Evolutionary conservation across 2,797 vertebrate species (phyloP).

Genomic region (Nannoperca obscura): DNA sequence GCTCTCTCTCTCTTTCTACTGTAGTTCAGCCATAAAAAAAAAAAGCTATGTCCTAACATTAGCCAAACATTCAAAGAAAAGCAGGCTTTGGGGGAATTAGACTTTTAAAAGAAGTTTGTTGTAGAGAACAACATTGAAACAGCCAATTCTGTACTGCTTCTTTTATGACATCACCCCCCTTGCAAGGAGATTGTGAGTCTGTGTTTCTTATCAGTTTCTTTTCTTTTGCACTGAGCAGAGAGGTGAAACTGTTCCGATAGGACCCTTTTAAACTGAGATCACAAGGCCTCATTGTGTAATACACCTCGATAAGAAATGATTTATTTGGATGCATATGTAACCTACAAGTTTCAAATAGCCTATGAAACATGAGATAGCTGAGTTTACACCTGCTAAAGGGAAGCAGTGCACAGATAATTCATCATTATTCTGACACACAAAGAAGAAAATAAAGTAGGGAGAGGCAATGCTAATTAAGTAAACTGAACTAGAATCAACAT

Average conservation of each 20-base stretch:
- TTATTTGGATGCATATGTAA: constrained; percentile 77
- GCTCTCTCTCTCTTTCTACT: not conserved
- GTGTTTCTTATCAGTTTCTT: constrained; percentile 34
- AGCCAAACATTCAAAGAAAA: not conserved
- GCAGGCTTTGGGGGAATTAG: not conserved
- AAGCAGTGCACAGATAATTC: constrained; percentile 68
- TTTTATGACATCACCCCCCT: constrained; percentile 9
- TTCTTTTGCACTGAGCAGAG: constrained; percentile 33
- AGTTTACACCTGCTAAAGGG: constrained; percentile 72
- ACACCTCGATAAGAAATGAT: constrained; percentile 80
- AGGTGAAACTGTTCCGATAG: constrained; percentile 56
- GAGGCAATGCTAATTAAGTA: constrained; percentile 40
- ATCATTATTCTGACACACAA: constrained; percentile 74
- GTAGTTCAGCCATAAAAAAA: not conserved
- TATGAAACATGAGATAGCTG: constrained; percentile 74
- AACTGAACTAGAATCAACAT: not conserved
- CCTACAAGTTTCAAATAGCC: constrained; percentile 77
- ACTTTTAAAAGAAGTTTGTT: constrained; percentile 12
- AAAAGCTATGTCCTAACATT: not conserved
- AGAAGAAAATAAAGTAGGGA: constrained; percentile 20
- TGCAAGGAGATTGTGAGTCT: constrained; percentile 14
- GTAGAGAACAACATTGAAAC: constrained; percentile 10
- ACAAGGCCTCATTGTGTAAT: constrained; percentile 58
- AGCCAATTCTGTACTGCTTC: not conserved
- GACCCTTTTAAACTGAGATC: constrained; percentile 49